Percentiles rank a stretch among this genome's conserved stretches.
Conservation (phyloP, 1,140 invertebrate genomes). For the Tachypleus tridentatus region DNA sequence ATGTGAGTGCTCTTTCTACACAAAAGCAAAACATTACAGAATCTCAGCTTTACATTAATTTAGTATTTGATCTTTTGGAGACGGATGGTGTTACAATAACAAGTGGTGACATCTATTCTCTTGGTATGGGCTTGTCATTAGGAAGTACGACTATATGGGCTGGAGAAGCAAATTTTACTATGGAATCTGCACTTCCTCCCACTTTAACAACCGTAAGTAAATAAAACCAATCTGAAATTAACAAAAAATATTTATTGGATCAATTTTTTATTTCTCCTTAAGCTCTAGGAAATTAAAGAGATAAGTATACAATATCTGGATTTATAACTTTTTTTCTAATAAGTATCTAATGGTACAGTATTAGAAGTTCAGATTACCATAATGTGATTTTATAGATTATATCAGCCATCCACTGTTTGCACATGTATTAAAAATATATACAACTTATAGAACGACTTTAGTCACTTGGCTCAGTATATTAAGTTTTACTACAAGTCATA, state of each 20-base stretch:
- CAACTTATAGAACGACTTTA: too few relatives aligned
- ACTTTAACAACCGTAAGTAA: slow-evolving; percentile 9
- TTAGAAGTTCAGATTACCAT: too few relatives aligned
- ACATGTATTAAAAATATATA: too few relatives aligned
- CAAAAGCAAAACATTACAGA: slow-evolving; percentile 9
- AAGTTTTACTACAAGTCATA: too few relatives aligned
- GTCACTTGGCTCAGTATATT: too few relatives aligned
- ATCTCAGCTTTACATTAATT: not conserved
- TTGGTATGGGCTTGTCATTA: slow-evolving; percentile 12
- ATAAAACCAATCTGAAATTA: not conserved
- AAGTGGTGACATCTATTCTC: slow-evolving; percentile 12
- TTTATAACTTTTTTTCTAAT: too few relatives aligned
- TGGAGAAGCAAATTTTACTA: slow-evolving; percentile 14
- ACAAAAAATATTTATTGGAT: not conserved
- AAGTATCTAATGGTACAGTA: too few relatives aligned
- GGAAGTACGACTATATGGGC: slow-evolving; percentile 14
- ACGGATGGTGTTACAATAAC: slow-evolving; percentile 3
- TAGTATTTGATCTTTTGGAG: slow-evolving; percentile 11
- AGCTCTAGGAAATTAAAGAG: too few relatives aligned
- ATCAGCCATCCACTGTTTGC: too few relatives aligned
- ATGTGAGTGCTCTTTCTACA: slow-evolving; percentile 13
- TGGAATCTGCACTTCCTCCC: slow-evolving; percentile 11
- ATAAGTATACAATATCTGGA: too few relatives aligned
- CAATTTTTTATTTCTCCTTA: too few relatives aligned
- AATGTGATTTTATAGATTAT: too few relatives aligned